Percentiles rank a stretch among this genome's conserved stretches.
phyloP scores from a whole-genome alignment of 2,888 invertebrate species.

The Synergus japonicus region DNA sequence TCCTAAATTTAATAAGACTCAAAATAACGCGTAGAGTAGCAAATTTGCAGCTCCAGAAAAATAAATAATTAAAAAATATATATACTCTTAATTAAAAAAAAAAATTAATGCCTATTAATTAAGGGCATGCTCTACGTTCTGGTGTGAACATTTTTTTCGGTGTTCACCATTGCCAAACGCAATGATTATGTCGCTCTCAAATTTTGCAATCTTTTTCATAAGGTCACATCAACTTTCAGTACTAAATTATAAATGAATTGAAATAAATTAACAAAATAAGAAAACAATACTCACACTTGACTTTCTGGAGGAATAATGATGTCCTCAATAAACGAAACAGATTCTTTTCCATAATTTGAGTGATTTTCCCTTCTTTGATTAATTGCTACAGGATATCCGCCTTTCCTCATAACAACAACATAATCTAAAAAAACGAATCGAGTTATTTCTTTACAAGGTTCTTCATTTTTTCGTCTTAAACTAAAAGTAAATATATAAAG shows the following conservation, averaged over 20 bases:
- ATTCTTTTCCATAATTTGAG: background rate
- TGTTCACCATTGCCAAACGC: no score
- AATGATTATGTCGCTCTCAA: no score
- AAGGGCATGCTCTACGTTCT: no score
- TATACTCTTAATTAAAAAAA: no score
- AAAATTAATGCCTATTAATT: no score
- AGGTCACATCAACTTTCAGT: no score
- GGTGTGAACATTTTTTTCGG: no score
- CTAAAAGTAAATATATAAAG: background rate
- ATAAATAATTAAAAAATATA: no score
- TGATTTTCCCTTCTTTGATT: conserved; percentile 13
- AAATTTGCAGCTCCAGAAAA: no score
- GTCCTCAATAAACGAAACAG: conserved; percentile 20
- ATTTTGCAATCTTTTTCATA: no score
- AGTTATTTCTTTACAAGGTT: no score
- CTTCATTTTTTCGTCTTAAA: background rate
- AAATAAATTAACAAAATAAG: background rate
- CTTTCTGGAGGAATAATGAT: conserved; percentile 40
- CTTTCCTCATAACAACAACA: conserved; percentile 79
- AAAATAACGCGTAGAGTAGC: no score
- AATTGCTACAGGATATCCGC: conserved; percentile 73
- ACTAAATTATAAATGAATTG: background rate
- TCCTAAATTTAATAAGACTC: background rate
- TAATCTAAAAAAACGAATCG: conserved; percentile 77
- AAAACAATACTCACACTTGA: conserved; percentile 38